phyloP scores from a whole-genome alignment of 2,888 invertebrate species.

The Dermolepida albohirtum region DNA sequence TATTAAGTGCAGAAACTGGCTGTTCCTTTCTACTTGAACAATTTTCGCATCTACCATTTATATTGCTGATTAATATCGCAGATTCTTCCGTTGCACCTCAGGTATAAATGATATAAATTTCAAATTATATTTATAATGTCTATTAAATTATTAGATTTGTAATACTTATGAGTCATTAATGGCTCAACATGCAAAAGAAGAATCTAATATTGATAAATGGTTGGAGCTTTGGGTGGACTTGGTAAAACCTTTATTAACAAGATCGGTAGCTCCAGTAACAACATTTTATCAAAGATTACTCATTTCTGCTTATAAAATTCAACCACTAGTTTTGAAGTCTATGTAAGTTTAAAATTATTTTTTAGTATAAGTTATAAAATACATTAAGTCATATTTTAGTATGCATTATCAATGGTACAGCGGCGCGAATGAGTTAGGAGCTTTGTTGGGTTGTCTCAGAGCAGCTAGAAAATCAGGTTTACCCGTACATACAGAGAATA shows the following conservation, averaged over 20 bases:
- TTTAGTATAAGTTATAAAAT: neutral
- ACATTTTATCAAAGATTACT: constrained; percentile 59
- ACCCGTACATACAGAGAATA: constrained; percentile 45
- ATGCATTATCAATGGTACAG: constrained; percentile 44
- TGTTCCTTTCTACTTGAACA: constrained; percentile 58
- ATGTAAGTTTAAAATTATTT: constrained; percentile 52
- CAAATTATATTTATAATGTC: neutral
- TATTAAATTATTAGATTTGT: constrained; percentile 62
- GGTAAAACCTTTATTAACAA: constrained; percentile 51
- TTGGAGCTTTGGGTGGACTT: constrained; percentile 64
- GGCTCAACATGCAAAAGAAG: constrained; percentile 64
- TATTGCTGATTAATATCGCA: constrained; percentile 59
- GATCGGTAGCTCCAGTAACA: constrained; percentile 58
- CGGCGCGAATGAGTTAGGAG: constrained; percentile 60
- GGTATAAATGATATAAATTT: constrained; percentile 54
- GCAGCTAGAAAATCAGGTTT: constrained; percentile 67
- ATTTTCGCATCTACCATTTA: constrained; percentile 60
- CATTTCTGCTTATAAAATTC: constrained; percentile 59
- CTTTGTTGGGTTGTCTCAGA: constrained; percentile 66
- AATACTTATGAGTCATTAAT: constrained; percentile 70
- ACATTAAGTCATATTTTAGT: constrained; percentile 41
- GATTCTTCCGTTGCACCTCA: constrained; percentile 63
- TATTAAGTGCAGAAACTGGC: constrained; percentile 58
- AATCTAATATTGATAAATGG: constrained; percentile 63
- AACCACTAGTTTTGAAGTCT: constrained; percentile 57